Percentiles rank a stretch among this genome's conserved stretches.
Evolutionary conservation across 2,113 vertebrate species (phyloP).

Genomic region (Alexandromys fortis): DNA sequence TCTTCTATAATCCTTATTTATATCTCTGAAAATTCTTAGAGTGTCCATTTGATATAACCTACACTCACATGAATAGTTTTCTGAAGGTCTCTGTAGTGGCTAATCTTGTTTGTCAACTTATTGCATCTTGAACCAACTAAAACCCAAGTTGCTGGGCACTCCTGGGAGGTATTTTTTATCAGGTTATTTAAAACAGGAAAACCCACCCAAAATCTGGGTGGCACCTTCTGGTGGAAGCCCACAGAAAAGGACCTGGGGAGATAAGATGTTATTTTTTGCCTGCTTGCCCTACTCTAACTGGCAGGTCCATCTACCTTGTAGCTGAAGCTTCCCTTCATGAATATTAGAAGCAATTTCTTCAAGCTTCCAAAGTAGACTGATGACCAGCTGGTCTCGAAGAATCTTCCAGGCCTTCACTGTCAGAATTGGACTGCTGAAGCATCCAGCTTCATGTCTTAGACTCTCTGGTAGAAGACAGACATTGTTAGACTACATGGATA

Average conservation of each 20-base stretch:
- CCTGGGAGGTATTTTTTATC: not conserved
- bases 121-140: not conserved
- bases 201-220: not conserved
- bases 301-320: not conserved
- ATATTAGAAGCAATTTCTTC: not conserved
- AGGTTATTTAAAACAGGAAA: not conserved
- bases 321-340: not conserved
- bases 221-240: not conserved
- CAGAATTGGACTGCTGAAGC: not conserved
- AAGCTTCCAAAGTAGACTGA: not conserved
- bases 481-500: not conserved
- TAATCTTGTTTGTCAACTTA: not conserved
- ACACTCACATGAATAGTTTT: not conserved
- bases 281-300: not conserved
- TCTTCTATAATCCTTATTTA: not conserved
- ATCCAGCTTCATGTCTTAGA: not conserved
- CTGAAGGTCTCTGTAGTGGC: not conserved
- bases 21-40: constrained; percentile 1
- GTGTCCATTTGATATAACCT: not conserved
- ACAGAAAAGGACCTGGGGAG: not conserved
- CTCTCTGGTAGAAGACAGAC: not conserved
- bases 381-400: not conserved
- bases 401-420: not conserved
- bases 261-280: not conserved
- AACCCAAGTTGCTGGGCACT: not conserved